Evolutionary conservation across 2,797 vertebrate species (phyloP).

Genomic region (Perodicticus potto): DNA sequence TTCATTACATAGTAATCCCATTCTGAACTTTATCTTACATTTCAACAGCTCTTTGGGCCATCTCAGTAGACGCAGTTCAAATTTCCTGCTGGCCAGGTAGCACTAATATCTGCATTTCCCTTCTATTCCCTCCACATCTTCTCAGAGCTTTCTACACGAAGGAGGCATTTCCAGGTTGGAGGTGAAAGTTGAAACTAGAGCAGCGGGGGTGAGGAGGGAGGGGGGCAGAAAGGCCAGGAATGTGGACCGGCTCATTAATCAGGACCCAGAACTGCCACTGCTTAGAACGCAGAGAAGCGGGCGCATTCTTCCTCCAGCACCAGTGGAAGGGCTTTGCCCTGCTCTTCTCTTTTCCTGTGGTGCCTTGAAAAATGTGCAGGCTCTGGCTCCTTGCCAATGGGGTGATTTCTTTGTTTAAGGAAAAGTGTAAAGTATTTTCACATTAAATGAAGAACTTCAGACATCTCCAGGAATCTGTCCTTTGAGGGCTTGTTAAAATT

Average conservation of each 20-base stretch:
- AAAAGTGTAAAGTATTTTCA: constrained; percentile 83
- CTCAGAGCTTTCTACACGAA: constrained; percentile 77
- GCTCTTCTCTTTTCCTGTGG: constrained; percentile 69
- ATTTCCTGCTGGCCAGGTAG: constrained; percentile 88
- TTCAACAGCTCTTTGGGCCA: constrained; percentile 86
- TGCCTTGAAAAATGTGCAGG: constrained; percentile 68
- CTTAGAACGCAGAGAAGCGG: constrained; percentile 68
- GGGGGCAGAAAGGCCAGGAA: constrained; percentile 69
- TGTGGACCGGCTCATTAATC: constrained; percentile 74
- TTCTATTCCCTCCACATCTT: constrained; percentile 68
- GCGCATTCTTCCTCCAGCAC: constrained; percentile 65
- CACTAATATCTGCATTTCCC: constrained; percentile 82
- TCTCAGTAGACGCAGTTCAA: constrained; percentile 84
- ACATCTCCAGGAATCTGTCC: constrained; percentile 83
- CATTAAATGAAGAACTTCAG: constrained; percentile 85
- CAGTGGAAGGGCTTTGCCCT: constrained; percentile 59
- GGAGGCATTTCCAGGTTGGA: constrained; percentile 76
- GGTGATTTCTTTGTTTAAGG: constrained; percentile 83
- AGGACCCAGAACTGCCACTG: constrained; percentile 67
- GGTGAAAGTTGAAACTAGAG: constrained; percentile 70
- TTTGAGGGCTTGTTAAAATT: constrained; percentile 86
- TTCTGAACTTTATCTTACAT: constrained; percentile 87
- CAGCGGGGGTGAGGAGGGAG: neutral
- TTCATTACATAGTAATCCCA: constrained; percentile 82
- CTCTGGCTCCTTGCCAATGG: constrained; percentile 71